A percentile compares a stretch with the other conserved stretches of the same genome.
phyloP scores from a whole-genome alignment of 2,113 vertebrate genomes.

The Coptodon rendalli region DNA sequence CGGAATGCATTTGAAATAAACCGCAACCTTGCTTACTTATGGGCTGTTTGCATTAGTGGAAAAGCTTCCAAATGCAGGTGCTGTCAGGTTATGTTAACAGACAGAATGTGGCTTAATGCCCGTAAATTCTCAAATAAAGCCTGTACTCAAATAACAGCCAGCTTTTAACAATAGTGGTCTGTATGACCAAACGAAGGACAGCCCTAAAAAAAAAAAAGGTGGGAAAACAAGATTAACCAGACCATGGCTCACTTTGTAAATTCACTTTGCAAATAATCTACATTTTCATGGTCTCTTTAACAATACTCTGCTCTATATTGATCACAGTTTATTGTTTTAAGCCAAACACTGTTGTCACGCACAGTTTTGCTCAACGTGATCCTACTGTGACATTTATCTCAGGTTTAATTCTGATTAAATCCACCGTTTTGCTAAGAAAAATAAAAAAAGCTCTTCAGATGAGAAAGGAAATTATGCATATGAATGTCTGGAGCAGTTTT shows the following conservation, averaged over 20 bases:
- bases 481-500: neutral
- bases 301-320: neutral
- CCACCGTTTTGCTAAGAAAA: neutral
- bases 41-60: constrained; percentile 15
- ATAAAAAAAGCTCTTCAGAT: neutral
- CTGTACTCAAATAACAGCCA: constrained; percentile 3
- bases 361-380: neutral
- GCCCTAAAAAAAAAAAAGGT: neutral
- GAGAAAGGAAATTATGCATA: neutral
- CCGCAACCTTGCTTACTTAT: neutral
- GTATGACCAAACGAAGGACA: neutral
- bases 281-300: neutral
- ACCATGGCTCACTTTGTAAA: neutral
- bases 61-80: neutral
- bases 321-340: neutral
- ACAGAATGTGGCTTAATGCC: constrained; percentile 11
- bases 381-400: neutral
- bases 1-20: neutral
- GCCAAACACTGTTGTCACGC: neutral
- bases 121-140: constrained; percentile 9
- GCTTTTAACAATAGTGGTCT: neutral
- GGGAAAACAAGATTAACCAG: neutral
- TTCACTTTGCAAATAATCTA: neutral
- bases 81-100: constrained; percentile 11
- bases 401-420: neutral